These are phyloP conservation scores for Poeciliopsis presidionis DNA, from an alignment of 2,797 vertebrate species.

Conservation along the genomic window DNA sequence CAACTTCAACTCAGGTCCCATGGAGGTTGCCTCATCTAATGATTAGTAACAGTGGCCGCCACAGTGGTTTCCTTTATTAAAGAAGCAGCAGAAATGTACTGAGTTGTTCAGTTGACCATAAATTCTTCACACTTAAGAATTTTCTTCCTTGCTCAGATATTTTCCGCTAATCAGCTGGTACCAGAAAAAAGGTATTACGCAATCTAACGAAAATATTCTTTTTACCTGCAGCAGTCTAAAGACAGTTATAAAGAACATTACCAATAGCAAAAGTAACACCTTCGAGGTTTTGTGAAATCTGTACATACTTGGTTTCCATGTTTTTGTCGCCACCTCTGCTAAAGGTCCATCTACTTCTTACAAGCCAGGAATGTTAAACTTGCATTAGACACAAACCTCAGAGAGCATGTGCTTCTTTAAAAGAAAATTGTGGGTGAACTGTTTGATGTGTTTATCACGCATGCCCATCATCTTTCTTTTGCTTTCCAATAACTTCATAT, in stretches of 20 bases:
- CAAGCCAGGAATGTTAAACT: background rate
- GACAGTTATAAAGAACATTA: background rate
- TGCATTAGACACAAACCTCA: constrained; percentile 17
- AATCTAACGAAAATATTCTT: background rate
- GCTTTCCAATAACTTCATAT: constrained; percentile 70
- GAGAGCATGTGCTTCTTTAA: constrained; percentile 10
- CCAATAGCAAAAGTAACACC: constrained; percentile 2
- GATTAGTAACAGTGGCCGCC: background rate
- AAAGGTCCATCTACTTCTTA: background rate
- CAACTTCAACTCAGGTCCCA: no score
- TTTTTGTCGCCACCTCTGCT: constrained; percentile 16
- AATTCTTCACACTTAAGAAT: background rate
- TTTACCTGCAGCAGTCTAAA: background rate
- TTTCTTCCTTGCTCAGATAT: background rate
- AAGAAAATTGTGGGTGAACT: background rate
- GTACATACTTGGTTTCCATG: background rate
- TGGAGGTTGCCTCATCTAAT: background rate
- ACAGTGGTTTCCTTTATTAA: background rate
- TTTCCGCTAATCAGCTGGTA: background rate
- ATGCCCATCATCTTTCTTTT: constrained; percentile 56
- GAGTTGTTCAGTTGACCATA: background rate
- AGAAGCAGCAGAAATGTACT: background rate
- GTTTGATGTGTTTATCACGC: constrained; percentile 57
- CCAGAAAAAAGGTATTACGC: background rate
- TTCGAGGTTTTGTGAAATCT: constrained; percentile 1